These are phyloP conservation scores for Ennomos quercinarius DNA, from an alignment of 2,888 invertebrate genomes.

Conservation along the genomic window DNA sequence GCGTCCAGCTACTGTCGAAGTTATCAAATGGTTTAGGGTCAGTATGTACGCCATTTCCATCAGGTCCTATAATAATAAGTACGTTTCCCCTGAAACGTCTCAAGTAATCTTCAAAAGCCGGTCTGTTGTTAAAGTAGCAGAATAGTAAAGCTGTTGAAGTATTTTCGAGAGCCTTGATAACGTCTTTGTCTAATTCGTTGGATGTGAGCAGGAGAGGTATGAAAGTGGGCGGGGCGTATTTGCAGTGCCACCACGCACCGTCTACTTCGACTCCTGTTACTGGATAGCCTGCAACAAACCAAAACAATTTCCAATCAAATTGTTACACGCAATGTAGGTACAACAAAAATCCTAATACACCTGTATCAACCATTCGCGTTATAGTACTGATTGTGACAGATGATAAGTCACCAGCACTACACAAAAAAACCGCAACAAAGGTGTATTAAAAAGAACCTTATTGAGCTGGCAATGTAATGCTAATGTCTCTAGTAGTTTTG, in stretches of 20 bases:
- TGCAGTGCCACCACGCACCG: conserved; percentile 91
- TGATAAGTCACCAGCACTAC: too few species aligned
- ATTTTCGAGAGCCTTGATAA: conserved; percentile 65
- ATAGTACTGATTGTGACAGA: too few species aligned
- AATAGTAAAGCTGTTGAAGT: conserved; percentile 88
- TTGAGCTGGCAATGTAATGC: too few species aligned
- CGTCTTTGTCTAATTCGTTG: conserved; percentile 64
- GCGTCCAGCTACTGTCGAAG: conserved; percentile 84
- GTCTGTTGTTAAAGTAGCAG: conserved; percentile 92
- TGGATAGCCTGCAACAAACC: conserved; percentile 78
- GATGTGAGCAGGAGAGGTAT: conserved; percentile 86
- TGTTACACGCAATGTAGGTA: too few species aligned
- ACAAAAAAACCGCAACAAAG: too few species aligned
- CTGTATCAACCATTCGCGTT: too few species aligned
- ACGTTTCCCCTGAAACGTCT: conserved; percentile 86
- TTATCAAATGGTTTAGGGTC: conserved; percentile 89
- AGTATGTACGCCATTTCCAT: conserved; percentile 87
- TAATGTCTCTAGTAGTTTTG: too few species aligned
- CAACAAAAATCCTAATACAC: too few species aligned
- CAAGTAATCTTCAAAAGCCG: conserved; percentile 89
- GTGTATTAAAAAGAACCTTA: too few species aligned
- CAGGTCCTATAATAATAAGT: conserved; percentile 91
- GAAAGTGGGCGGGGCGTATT: conserved; percentile 90
- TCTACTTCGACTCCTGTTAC: conserved; percentile 92
- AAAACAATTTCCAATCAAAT: too few species aligned